Conservation (phyloP, 1,140 invertebrate genomes). For the Caligus rogercresseyi region DNA sequence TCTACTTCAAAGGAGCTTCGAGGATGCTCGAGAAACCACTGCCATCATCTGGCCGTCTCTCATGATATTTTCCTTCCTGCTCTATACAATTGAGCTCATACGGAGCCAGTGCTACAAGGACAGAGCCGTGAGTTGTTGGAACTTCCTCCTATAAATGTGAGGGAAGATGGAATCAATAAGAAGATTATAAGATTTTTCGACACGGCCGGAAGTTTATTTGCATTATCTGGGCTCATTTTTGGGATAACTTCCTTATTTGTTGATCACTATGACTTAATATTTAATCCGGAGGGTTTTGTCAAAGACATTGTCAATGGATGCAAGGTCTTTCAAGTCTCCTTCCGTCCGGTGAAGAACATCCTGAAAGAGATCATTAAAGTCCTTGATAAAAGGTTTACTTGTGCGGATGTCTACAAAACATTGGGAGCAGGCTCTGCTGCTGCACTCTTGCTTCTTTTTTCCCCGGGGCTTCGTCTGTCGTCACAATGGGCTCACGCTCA, state of each 20-base stretch:
- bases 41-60: neutral
- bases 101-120: neutral
- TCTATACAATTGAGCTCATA: neutral
- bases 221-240: slow-evolving; percentile 7
- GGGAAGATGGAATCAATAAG: slow-evolving; percentile 10
- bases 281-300: slow-evolving; percentile 4
- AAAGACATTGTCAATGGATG: slow-evolving; percentile 5
- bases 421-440: slow-evolving; percentile 7
- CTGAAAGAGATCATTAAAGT: slow-evolving; percentile 6
- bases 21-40: neutral
- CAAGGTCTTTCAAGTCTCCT: neutral
- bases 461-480: slow-evolving; percentile 2
- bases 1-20: neutral
- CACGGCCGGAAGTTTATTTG: neutral
- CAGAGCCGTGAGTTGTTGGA: neutral
- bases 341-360: neutral
- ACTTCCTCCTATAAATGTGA: slow-evolving; percentile 4
- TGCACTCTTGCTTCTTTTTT: slow-evolving; percentile 11
- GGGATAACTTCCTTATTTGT: slow-evolving; percentile 17
- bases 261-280: slow-evolving; percentile 17
- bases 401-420: slow-evolving; percentile 8
- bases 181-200: slow-evolving; percentile 14
- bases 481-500: slow-evolving; percentile 7
- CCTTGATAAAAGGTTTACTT: slow-evolving; percentile 16
- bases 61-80: neutral